A percentile compares a stretch with the other conserved stretches of the same genome.
These are phyloP conservation scores for Acanthoscelides obtectus DNA, from an alignment of 2,888 invertebrate genomes.

Conservation along the genomic window DNA sequence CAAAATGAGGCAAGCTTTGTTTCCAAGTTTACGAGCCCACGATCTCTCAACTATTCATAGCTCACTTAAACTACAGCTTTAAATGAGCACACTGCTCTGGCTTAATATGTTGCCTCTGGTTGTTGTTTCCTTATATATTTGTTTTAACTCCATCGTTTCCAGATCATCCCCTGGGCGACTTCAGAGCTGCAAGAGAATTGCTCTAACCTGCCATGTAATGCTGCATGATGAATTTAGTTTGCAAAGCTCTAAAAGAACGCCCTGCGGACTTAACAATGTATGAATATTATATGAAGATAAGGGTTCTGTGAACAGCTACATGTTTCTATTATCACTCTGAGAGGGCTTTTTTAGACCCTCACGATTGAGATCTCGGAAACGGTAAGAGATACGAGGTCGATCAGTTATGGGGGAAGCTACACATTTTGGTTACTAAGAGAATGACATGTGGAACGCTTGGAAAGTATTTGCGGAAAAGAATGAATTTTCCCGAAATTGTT, in stretches of 20 bases:
- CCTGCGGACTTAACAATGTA: no score
- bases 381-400: no score
- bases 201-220: not conserved
- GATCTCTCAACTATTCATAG: slow-evolving; percentile 31
- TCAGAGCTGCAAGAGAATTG: not conserved
- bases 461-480: no score
- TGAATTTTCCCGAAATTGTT: no score
- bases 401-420: no score
- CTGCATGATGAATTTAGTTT: not conserved
- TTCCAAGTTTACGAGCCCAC: slow-evolving; percentile 28
- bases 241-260: not conserved
- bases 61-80: slow-evolving; percentile 24
- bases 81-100: slow-evolving; percentile 16
- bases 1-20: slow-evolving; percentile 25
- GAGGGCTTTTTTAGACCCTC: no score
- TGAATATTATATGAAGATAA: no score
- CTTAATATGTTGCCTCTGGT: slow-evolving; percentile 13
- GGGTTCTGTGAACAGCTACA: no score
- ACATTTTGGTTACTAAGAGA: no score
- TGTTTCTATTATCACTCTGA: no score
- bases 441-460: no score
- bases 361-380: no score
- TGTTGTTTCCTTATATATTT: slow-evolving; percentile 5
- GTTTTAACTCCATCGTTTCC: not conserved
- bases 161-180: not conserved